Conservation (phyloP, 2,888 invertebrate genomes). For the Andrena praecox region DNA sequence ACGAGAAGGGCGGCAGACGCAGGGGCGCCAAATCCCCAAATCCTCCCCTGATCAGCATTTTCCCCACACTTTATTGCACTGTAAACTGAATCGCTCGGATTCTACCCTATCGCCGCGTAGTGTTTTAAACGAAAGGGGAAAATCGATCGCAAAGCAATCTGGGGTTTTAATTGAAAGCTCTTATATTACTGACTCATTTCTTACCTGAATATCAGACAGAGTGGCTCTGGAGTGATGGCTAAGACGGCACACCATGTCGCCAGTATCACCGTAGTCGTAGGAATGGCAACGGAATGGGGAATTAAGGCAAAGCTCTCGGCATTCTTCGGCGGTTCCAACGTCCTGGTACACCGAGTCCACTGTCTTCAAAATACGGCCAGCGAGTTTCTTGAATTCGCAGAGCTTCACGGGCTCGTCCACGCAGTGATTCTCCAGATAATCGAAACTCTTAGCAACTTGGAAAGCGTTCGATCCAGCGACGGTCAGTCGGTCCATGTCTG, state of each 20-base stretch:
- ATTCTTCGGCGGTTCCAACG: slow-evolving; percentile 94
- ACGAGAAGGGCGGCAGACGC: too few relatives aligned
- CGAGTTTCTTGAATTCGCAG: slow-evolving; percentile 96
- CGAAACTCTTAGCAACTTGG: slow-evolving; percentile 87
- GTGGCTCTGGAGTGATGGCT: slow-evolving; percentile 96
- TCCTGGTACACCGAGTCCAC: slow-evolving; percentile 97
- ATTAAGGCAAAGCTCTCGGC: slow-evolving; percentile 94
- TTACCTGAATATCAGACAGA: slow-evolving; percentile 93
- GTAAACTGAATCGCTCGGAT: too few relatives aligned
- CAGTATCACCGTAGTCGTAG: slow-evolving; percentile 97
- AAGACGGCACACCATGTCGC: slow-evolving; percentile 96
- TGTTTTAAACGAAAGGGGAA: too few relatives aligned
- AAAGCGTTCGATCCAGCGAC: slow-evolving; percentile 93
- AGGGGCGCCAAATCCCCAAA: too few relatives aligned
- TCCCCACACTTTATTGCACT: too few relatives aligned
- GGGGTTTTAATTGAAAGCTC: neutral
- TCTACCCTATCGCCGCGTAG: too few relatives aligned
- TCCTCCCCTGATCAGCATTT: too few relatives aligned
- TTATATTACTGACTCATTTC: slow-evolving; percentile 41
- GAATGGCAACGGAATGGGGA: slow-evolving; percentile 96
- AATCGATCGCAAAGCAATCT: too few relatives aligned
- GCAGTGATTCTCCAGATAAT: slow-evolving; percentile 97
- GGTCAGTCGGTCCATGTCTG: slow-evolving; percentile 96
- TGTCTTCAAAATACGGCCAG: slow-evolving; percentile 95
- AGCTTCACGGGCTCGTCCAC: slow-evolving; percentile 97